Conservation (phyloP, 2,888 invertebrate species). For the Hartigia nigra region DNA sequence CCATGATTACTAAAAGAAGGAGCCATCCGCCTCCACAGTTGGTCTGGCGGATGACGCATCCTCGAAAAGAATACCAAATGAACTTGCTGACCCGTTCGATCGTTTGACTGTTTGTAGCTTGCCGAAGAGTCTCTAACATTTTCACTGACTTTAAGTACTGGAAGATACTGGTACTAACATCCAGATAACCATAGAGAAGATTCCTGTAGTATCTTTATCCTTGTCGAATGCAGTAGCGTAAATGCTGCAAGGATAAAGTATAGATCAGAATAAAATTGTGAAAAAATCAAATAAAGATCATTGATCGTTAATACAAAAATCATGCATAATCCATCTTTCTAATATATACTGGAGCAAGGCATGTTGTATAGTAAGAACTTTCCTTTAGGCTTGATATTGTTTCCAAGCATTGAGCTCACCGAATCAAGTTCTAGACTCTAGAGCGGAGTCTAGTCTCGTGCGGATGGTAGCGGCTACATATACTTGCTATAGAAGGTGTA, state of each 20-base stretch:
- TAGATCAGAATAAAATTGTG: background rate
- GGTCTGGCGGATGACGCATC: conserved; percentile 53
- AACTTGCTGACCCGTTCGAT: conserved; percentile 30
- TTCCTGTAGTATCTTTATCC: background rate
- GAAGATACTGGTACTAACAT: background rate
- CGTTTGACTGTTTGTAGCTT: background rate
- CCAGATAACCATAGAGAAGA: background rate
- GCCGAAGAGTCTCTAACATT: background rate
- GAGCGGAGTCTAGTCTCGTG: conserved; percentile 9
- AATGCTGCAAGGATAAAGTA: background rate
- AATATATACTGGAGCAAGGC: conserved; percentile 10
- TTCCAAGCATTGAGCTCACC: conserved; percentile 37
- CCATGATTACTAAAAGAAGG: background rate
- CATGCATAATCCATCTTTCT: background rate
- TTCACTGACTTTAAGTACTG: background rate
- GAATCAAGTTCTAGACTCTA: conserved; percentile 15
- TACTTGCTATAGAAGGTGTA: background rate
- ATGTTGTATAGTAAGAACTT: conserved; percentile 5
- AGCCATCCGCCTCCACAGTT: conserved; percentile 3
- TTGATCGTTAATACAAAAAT: background rate
- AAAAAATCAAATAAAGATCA: background rate
- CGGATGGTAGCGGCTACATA: background rate
- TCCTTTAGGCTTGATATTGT: conserved; percentile 20
- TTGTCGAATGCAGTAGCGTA: background rate
- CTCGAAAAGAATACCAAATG: conserved; percentile 59